Base-by-base conservation (phyloP, 2,888 invertebrate species). In the Agelastica alni region DNA sequence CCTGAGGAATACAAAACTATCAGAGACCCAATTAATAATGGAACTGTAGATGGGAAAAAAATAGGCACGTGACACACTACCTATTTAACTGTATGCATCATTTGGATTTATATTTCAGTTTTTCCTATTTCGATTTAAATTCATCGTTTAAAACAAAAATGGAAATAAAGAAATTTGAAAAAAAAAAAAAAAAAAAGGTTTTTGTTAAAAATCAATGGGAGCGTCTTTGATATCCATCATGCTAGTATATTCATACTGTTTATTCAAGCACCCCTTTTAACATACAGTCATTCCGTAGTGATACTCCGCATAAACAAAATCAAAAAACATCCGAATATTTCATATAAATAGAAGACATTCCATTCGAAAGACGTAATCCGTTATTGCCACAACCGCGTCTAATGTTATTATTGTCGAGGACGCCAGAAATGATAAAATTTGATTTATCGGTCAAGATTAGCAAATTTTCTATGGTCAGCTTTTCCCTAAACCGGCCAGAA, bases 391-490 rank as follows among this genome's bases (percentile, higher is more conserved):
- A 42, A 57, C 46, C 53, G 49, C 55, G 52, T 45, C 52, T 56
- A 52, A 55, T 52, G 42, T 45, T 58, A 51, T 59, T 59, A 46
- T 56, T 46, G 55, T 49, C 47, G 42, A 56, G 43, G 45, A 59
- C 49, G 49, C 46, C 58, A 31, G 49, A 36, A 51, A 53, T 56
- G 54, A 60, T 62, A 58, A 59, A 57, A 53, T 55, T 55, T 65
- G 67, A 67, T 67, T 63, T 67, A 67, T 65, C 51, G 34, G 46
- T 32, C 56, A 48, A 65, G 64, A 67, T 67, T 67, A 67, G 62
- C 59, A 56, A 63, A 67, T 65, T 65, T 60, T 60, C 64, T 60
- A 67, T 59, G 65, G 67, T 62, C 62, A 64, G 59, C 63, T 61
- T 49, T 60, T 62, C 51, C 58, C 63, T 58, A 63, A 62, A 60